phyloP scores from a whole-genome alignment of 2,888 invertebrate species.

The Tricholauxania praeusta region DNA sequence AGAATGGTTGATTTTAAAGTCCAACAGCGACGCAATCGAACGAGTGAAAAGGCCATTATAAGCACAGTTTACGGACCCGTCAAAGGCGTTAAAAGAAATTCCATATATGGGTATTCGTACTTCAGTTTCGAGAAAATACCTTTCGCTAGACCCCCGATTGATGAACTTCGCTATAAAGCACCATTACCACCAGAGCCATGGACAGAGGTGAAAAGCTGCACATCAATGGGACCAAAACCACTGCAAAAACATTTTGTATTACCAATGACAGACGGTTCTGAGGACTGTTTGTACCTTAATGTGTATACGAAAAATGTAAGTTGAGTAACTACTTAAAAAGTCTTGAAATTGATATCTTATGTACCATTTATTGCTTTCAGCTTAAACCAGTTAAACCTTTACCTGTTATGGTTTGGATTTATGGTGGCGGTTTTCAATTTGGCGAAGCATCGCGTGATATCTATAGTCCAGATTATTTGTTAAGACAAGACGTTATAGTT shows the following conservation, averaged over 20 bases:
- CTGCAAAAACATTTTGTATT: constrained; percentile 65
- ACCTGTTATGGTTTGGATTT: constrained; percentile 71
- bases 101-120: constrained; percentile 63
- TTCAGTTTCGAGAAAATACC: constrained; percentile 66
- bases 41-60: constrained; percentile 58
- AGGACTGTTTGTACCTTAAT: constrained; percentile 71
- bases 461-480: constrained; percentile 69
- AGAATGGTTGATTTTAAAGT: constrained; percentile 63
- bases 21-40: constrained; percentile 59
- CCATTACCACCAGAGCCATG: constrained; percentile 68
- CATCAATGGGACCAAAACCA: constrained; percentile 64
- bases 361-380: constrained; percentile 44
- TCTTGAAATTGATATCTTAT: background rate
- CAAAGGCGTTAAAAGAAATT: constrained; percentile 65
- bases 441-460: constrained; percentile 67
- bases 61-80: constrained; percentile 64
- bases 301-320: constrained; percentile 67
- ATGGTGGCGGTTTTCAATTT: constrained; percentile 70
- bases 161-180: constrained; percentile 65
- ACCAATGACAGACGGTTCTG: constrained; percentile 69
- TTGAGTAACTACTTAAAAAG: background rate
- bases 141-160: constrained; percentile 65
- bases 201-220: constrained; percentile 68
- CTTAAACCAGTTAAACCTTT: constrained; percentile 60
- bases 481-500: constrained; percentile 69